Evolutionary conservation across 2,113 vertebrate species (phyloP), one percentile per base, ranked within the genome.

Genomic region (Sclerurus mexicanus): DNA sequence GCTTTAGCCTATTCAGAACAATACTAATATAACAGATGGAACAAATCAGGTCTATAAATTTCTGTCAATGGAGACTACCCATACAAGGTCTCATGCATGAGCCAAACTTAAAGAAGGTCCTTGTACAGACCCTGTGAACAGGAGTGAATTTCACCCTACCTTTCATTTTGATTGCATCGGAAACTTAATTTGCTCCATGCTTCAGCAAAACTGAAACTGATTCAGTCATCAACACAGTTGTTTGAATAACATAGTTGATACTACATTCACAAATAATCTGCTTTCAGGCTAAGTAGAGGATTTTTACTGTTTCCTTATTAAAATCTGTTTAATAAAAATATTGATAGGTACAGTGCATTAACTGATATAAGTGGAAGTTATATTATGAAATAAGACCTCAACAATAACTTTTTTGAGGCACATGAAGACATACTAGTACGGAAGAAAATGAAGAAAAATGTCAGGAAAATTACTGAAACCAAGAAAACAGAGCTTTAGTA

Each of bases 371-470:
- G 73, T 87, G 74, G 79, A 50, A 97, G 78, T 90, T 93, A 92
- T 74, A 95, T 92, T 96, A 96, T 93, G 91, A 93, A 97, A 95
- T 94, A 95, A 97, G 94, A 93, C 95, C 92, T 96, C 95, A 91
- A 86, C 58, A 93, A 76, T 89, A 93, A 94, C 75, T 80, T 96
- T 86, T 86, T 71, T 86, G 87, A 89, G 83, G 95, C 44, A 95
- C 66, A 92, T 90, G 87, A 91, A 92, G 81, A 81, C 44, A 72
- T 31, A 44, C 15, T 58, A 72, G 73, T 73, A 87, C 60, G 67
- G 90, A 92, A 96, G 89, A 86, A 93, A 95, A 97, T 91, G 76
- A 97, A 97, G 94, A 98, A 94, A 97, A 97, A 97, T 93, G 27
- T 92, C 28, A 88, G 66, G 37, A 95, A 94, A 81, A 68, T 89